A percentile compares a stretch with the other conserved stretches of the same genome.
These are phyloP conservation scores for Conops quadrifasciatus DNA, from an alignment of 2,888 invertebrate species.

Conservation along the genomic window DNA sequence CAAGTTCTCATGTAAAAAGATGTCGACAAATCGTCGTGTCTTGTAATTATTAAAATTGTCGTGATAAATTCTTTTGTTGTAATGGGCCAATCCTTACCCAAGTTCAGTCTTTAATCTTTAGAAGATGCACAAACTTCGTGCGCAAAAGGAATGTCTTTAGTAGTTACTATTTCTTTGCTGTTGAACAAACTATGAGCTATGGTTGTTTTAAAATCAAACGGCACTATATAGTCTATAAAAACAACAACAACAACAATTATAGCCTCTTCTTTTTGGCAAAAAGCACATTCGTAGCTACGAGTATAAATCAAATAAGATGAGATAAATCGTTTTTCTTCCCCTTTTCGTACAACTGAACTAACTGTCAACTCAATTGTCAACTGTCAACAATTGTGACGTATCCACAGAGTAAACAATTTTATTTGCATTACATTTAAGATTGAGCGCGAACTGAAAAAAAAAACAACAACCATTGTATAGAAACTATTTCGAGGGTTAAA, in stretches of 20 bases:
- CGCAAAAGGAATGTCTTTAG: no score
- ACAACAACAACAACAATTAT: background rate
- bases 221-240: no score
- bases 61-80: background rate
- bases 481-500: background rate
- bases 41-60: background rate
- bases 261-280: background rate
- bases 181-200: no score
- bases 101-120: background rate
- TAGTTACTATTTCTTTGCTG: no score
- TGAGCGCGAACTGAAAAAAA: constrained; percentile 1
- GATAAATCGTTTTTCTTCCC: background rate
- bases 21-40: background rate
- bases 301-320: constrained; percentile 13
- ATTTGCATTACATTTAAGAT: constrained; percentile 12
- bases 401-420: constrained; percentile 31
- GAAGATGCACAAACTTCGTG: background rate
- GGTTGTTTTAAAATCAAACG: no score
- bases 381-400: constrained; percentile 30
- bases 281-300: constrained; percentile 25
- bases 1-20: background rate
- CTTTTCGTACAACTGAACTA: background rate
- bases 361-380: constrained; percentile 27
- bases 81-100: no score
- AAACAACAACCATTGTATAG: background rate